Evolutionary conservation across 2,888 invertebrate species (phyloP).

Genomic region (Pogonocherus hispidulus): DNA sequence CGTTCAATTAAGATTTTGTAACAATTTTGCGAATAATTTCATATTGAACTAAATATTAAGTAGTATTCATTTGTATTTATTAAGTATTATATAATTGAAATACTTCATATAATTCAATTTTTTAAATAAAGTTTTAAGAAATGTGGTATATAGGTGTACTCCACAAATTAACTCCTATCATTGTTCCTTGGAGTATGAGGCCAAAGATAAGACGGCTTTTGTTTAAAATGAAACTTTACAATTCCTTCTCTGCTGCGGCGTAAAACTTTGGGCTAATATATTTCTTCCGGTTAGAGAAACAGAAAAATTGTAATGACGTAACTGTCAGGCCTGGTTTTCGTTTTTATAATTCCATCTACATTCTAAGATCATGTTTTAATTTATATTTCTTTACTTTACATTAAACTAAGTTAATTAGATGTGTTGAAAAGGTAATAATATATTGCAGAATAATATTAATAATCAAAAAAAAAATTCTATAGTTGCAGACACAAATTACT

Average conservation of each 20-base stretch:
- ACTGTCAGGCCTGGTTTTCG: slow-evolving; percentile 14
- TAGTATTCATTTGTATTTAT: too few relatives aligned
- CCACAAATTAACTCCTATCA: slow-evolving; percentile 21
- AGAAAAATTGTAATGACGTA: slow-evolving; percentile 26
- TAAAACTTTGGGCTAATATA: slow-evolving; percentile 26
- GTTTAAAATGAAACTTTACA: slow-evolving; percentile 17
- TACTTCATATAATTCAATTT: not conserved
- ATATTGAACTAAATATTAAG: too few relatives aligned
- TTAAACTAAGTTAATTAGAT: too few relatives aligned
- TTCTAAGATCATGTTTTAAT: not conserved
- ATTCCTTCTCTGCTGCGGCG: not conserved
- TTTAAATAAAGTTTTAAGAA: not conserved
- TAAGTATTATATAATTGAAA: too few relatives aligned
- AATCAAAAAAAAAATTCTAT: too few relatives aligned
- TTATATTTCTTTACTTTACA: too few relatives aligned
- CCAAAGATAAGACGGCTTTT: slow-evolving; percentile 12
- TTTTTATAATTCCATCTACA: slow-evolving; percentile 14
- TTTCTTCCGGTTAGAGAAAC: slow-evolving; percentile 23
- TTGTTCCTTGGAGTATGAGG: slow-evolving; percentile 8
- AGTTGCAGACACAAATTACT: too few relatives aligned
- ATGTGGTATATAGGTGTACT: not conserved
- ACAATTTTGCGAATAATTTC: too few relatives aligned
- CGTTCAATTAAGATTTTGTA: too few relatives aligned
- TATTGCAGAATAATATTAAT: too few relatives aligned
- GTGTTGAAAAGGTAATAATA: too few relatives aligned